Evolutionary conservation across 1,140 invertebrate genomes (phyloP).

Genomic region (Drosophila tsacasi): DNA sequence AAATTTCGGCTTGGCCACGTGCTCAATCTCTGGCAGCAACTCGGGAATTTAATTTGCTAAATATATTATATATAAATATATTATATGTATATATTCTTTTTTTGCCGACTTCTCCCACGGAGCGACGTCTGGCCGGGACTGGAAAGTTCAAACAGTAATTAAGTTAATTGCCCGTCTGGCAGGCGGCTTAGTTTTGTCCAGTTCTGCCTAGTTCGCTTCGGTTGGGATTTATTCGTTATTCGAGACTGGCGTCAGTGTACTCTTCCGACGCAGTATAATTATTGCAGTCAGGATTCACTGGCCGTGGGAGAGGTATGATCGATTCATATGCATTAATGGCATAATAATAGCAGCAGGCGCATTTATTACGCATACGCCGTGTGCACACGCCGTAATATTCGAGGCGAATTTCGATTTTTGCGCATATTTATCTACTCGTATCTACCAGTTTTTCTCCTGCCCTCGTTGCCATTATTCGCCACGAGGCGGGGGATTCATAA

Average conservation of each 20-base stretch:
- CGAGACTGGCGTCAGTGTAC: not conserved
- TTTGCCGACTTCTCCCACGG: not conserved
- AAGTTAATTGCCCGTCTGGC: slow-evolving; percentile 61
- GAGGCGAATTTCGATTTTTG: slow-evolving; percentile 53
- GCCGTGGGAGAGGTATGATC: slow-evolving; percentile 41
- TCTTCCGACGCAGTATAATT: slow-evolving; percentile 35
- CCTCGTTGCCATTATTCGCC: slow-evolving; percentile 59
- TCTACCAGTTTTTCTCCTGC: slow-evolving; percentile 31
- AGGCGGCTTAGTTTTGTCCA: slow-evolving; percentile 18
- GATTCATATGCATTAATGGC: slow-evolving; percentile 68
- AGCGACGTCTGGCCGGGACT: not conserved
- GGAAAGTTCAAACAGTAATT: slow-evolving; percentile 61
- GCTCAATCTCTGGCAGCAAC: slow-evolving; percentile 34
- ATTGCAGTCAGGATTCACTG: slow-evolving; percentile 10
- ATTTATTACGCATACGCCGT: slow-evolving; percentile 78
- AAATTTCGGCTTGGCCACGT: slow-evolving; percentile 30
- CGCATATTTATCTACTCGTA: slow-evolving; percentile 60
- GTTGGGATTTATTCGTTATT: slow-evolving; percentile 3
- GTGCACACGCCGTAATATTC: slow-evolving; percentile 55
- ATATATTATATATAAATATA: too few relatives aligned
- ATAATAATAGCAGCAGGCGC: slow-evolving; percentile 65
- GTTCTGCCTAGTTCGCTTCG: slow-evolving; percentile 1
- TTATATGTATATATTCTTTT: slow-evolving; percentile 2
- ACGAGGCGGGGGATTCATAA: slow-evolving; percentile 56
- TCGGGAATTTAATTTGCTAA: slow-evolving; percentile 54